Evolutionary conservation across 2,797 vertebrate species (phyloP), one percentile per base, ranked within the genome.

Genomic region (Acridotheres tristis): DNA sequence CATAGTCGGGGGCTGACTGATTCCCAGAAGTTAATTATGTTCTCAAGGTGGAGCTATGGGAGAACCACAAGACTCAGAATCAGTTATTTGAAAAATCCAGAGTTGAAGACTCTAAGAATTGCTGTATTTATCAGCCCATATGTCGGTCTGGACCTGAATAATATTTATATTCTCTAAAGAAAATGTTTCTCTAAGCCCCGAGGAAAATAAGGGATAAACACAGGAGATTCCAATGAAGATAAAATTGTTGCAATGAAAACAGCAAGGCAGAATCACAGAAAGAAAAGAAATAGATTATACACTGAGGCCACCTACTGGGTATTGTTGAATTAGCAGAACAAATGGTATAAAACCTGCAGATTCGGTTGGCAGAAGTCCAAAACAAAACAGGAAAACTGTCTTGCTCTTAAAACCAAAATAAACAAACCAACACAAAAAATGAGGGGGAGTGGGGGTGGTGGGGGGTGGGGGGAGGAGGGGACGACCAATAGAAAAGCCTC

Each of bases 231-330:
- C 13, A 65, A 32, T 27, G 13, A 30, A 65, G 83, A 67, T 50
- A 34, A 36, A 86, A 29, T 50, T 36, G 23, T 36, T 89, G 36
- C 36, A 51, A n/a, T 63, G 47, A 62, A 59, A 83, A 85, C 89
- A 48, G 6, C 23, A 11, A 71, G 40, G 27, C 30, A 54, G 47
- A 63, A 47, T 58, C 40, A 15, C 16, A 30, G 25, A 12, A 61
- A 69, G 47, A 43, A 42, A 93, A 62, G 36, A 94, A 40, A 94
- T 97, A 48, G 17, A 7, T 95, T 94, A 92, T 96, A 68, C 92
- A 5, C 79, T 92, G 96, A 78, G 94, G 94, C 92, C 95, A 97
- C 88, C 96, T 97, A 94, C 94, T 95, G 96, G 95, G 8, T 62
- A 7, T 32, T 88, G 9, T 55, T 84, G 85, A 91, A 84, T 78